Evolutionary conservation across 2,797 vertebrate species (phyloP).

Genomic region (Vireo griseus): DNA sequence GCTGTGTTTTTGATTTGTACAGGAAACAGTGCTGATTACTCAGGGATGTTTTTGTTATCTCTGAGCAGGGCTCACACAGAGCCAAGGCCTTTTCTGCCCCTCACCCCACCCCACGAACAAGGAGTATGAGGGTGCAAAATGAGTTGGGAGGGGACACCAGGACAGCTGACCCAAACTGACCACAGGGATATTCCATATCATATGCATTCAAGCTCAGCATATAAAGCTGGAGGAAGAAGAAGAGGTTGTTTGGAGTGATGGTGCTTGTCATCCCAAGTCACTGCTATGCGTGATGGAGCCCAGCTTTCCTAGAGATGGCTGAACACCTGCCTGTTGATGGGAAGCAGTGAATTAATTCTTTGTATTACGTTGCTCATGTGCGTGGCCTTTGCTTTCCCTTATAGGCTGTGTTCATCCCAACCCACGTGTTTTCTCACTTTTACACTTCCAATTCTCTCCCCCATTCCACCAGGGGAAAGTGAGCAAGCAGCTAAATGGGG

Average conservation of each 20-base stretch:
- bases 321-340: background rate
- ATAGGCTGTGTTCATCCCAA: background rate
- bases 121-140: background rate
- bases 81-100: background rate
- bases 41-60: background rate
- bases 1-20: background rate
- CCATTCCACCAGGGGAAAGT: background rate
- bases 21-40: background rate
- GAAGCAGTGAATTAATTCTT: background rate
- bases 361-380: background rate
- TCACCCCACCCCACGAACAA: accelerated
- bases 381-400: background rate
- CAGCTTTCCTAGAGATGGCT: background rate
- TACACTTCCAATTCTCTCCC: background rate
- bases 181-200: background rate
- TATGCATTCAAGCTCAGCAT: background rate
- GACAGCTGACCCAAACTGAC: background rate
- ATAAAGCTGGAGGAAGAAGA: background rate
- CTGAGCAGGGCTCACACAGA: background rate
- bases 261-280: background rate
- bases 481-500: background rate
- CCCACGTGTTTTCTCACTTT: background rate
- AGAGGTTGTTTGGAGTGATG: background rate
- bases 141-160: background rate
- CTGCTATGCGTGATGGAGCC: background rate